Evolutionary conservation across 2,113 vertebrate genomes (phyloP), one percentile per base, ranked within the genome.

Genomic region (Podiceps cristatus): DNA sequence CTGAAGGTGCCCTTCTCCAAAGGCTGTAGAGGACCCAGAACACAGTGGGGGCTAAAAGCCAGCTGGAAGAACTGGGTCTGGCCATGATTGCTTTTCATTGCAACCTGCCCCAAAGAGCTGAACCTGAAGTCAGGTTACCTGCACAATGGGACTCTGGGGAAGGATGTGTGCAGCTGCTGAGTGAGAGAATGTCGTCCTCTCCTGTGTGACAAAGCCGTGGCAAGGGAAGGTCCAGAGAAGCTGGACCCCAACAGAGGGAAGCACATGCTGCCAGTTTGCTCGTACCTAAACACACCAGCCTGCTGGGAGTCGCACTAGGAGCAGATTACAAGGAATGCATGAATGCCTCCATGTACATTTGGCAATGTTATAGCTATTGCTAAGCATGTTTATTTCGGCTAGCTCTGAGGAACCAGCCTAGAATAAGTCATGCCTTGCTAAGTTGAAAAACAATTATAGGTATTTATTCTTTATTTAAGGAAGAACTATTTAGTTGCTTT

Each of bases 1-100:
- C 74, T 90, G 35, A 96, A 94, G 84, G 73, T 89, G 77, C 47
- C 87, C 75, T 94, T 93, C 37, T 84, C 60, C 44, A 79, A 84
- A 89, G 66, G 12, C 16, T 20, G 5, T 13, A 29, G n/a, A 64
- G 25, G 33, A 60, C 25, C 35, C 19, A 35, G 8, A 10, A 7
- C 22, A 59, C 15, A 90, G 33, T 8, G 6, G 22, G 19, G 9
- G 5, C 58, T 88, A 59, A 86, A 77, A 74, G 47, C 12, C 27
- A 44, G 6, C 52, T 77, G 42, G 27, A 59, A 78, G 49, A 45
- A 52, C 27, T 44, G 12, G 9, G 3, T 67, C 76, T 91, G 37
- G 9, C 4, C 44, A 67, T 8, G 45, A 19, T 7, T 75, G 10
- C 40, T 77, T 85, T 84, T 74, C 23, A 10, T 42, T 60, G 56